Conservation (phyloP, 2,888 invertebrate species). For the Coleophora deauratella region DNA sequence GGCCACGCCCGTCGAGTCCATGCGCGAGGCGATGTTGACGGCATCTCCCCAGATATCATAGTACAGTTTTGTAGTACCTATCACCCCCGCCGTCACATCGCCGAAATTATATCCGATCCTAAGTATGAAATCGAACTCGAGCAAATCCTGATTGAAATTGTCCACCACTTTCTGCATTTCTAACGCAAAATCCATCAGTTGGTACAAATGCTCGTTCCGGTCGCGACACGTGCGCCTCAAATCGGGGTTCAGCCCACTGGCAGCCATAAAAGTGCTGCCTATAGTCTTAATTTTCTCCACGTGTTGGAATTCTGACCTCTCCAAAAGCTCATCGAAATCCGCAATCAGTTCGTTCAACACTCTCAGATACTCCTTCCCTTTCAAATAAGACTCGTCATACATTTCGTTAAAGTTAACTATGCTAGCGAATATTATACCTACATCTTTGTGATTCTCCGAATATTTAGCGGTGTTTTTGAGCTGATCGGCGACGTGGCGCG, state of each 20-base stretch:
- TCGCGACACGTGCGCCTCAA: conserved; percentile 79
- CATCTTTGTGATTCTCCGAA: conserved; percentile 94
- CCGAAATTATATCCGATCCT: conserved; percentile 94
- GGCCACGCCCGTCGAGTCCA: conserved; percentile 96
- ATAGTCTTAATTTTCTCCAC: conserved; percentile 99
- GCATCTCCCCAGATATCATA: conserved; percentile 99
- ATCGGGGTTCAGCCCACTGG: conserved; percentile 92
- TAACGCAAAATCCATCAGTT: conserved; percentile 94
- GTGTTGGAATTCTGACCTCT: conserved; percentile 84
- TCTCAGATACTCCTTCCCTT: conserved; percentile 94
- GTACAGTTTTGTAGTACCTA: conserved; percentile 95
- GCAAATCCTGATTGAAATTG: conserved; percentile 90
- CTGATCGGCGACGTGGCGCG: conserved; percentile 94
- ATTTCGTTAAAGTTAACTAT: conserved; percentile 98
- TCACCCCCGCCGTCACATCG: conserved; percentile 96
- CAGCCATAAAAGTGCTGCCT: conserved; percentile 98
- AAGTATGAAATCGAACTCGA: conserved; percentile 91
- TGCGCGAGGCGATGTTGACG: conserved; percentile 96
- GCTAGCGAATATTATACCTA: conserved; percentile 95
- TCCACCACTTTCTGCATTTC: conserved; percentile 91
- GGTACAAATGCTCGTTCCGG: conserved; percentile 85
- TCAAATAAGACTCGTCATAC: conserved; percentile 97
- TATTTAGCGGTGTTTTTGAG: conserved; percentile 94
- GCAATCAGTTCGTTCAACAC: conserved; percentile 97
- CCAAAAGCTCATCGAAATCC: conserved; percentile 95